phyloP scores from a whole-genome alignment of 2,888 invertebrate species.

The Mythimna vitellina region DNA sequence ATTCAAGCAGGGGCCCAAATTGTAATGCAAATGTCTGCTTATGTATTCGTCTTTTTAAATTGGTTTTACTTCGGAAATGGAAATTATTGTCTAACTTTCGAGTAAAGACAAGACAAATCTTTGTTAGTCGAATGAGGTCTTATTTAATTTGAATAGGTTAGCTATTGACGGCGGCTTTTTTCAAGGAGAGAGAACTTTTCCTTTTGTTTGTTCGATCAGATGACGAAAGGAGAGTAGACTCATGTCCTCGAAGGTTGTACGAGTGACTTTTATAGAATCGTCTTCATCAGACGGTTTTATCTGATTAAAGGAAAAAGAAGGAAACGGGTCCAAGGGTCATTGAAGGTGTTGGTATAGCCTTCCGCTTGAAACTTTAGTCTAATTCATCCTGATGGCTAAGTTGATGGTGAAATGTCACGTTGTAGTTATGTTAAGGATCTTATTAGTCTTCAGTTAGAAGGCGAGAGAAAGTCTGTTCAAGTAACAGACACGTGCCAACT shows the following conservation, averaged over 20 bases:
- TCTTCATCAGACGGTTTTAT: not conserved
- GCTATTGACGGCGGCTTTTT: slow-evolving; percentile 66
- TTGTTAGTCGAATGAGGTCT: slow-evolving; percentile 77
- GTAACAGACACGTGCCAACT: not conserved
- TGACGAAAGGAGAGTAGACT: slow-evolving; percentile 23
- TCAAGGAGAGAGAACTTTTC: slow-evolving; percentile 50
- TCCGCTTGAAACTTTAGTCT: not conserved
- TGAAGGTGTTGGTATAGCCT: not conserved
- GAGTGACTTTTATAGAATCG: not conserved
- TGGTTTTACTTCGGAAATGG: slow-evolving; percentile 84
- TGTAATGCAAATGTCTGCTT: slow-evolving; percentile 84
- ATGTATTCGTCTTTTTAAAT: slow-evolving; percentile 84
- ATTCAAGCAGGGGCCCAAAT: slow-evolving; percentile 71
- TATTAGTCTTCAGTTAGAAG: not conserved
- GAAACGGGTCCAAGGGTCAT: not conserved
- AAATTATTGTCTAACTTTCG: slow-evolving; percentile 84
- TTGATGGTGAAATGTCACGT: not conserved
- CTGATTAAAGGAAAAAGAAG: not conserved
- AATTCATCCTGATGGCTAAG: not conserved
- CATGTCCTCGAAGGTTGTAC: slow-evolving; percentile 5
- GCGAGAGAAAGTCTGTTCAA: slow-evolving; percentile 3
- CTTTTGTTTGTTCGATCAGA: slow-evolving; percentile 35
- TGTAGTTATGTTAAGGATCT: slow-evolving; percentile 1
- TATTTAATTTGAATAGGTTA: slow-evolving; percentile 76
- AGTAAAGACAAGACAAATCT: slow-evolving; percentile 76